A percentile compares a stretch with the other conserved stretches of the same genome.
Conservation (phyloP, 1,140 invertebrate species). For the Drosophila pseudoobscura region DNA sequence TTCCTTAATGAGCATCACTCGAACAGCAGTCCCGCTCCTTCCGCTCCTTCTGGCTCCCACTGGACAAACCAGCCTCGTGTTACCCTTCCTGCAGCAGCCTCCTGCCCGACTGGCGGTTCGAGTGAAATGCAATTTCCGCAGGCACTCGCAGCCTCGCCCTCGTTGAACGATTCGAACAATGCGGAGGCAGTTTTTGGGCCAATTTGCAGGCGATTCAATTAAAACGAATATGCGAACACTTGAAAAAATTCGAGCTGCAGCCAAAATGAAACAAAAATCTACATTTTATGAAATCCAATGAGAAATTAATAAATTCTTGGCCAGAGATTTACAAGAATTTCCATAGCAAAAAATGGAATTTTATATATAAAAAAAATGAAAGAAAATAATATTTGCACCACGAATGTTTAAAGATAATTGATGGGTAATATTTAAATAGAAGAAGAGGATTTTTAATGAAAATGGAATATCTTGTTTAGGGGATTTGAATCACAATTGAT, state of each 20-base stretch:
- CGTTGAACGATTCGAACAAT: conserved; percentile 3
- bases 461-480: no score
- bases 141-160: not conserved
- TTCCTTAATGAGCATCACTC: conserved; percentile 74
- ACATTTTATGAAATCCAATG: no score
- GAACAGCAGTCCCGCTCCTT: not conserved
- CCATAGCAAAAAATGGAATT: not conserved
- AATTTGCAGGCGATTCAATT: conserved; percentile 69
- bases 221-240: conserved; percentile 31
- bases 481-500: no score
- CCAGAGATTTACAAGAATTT: not conserved
- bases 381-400: no score
- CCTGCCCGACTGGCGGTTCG: conserved; percentile 10
- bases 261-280: not conserved
- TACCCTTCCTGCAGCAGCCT: not conserved
- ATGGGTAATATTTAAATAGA: no score
- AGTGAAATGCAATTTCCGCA: conserved; percentile 70
- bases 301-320: not conserved
- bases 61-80: no score
- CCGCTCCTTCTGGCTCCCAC: no score
- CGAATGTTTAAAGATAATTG: no score
- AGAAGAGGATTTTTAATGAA: no score
- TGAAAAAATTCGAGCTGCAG: not conserved
- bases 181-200: conserved; percentile 27
- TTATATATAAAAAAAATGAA: no score